These are phyloP conservation scores for Branchinecta sandiegonensis DNA, from an alignment of 2,888 invertebrate species.

Conservation along the genomic window DNA sequence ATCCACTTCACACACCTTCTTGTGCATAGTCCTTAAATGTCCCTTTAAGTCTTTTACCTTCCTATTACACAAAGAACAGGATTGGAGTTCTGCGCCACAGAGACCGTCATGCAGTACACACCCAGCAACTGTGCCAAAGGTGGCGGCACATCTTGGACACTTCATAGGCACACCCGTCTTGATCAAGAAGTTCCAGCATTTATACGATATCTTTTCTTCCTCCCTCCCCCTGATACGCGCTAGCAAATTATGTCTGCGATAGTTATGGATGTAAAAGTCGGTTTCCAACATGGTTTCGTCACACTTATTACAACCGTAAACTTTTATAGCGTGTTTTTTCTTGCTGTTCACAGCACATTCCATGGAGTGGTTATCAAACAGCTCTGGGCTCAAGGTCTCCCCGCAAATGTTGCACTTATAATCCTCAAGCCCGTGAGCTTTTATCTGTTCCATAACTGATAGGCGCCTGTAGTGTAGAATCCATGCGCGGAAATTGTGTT, in stretches of 20 bases:
- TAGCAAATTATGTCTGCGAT: not conserved
- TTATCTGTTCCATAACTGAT: no score
- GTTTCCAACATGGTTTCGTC: not conserved
- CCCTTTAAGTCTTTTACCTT: not conserved
- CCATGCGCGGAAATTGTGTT: slow-evolving; percentile 11
- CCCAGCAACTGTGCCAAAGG: not conserved
- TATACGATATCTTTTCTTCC: not conserved
- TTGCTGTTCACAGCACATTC: no score
- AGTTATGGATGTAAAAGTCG: not conserved
- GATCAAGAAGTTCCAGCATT: not conserved
- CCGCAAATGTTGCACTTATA: no score
- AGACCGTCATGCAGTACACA: not conserved
- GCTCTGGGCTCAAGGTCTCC: no score
- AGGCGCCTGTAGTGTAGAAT: not conserved
- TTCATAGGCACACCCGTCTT: not conserved
- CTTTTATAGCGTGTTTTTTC: no score
- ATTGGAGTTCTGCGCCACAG: not conserved
- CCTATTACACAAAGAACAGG: not conserved
- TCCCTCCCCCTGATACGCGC: not conserved
- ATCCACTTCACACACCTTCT: not conserved
- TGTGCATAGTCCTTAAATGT: not conserved
- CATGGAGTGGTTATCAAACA: no score
- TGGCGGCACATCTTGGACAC: not conserved
- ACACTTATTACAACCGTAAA: not conserved
- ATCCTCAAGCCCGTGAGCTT: no score